Conservation (phyloP, 2,888 invertebrate genomes). For the Campoletis raptor region DNA sequence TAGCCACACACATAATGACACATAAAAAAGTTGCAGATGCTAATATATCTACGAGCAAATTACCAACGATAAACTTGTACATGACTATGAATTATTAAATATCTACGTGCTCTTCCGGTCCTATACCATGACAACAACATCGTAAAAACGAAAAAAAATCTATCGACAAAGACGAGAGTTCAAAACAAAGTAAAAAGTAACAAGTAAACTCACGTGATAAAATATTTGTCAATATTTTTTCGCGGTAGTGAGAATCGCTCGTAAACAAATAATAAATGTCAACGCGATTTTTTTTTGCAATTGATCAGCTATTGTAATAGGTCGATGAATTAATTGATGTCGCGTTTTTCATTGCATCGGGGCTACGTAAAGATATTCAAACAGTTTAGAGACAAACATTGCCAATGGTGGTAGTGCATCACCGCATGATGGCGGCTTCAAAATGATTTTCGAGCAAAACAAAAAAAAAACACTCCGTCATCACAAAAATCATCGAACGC, state of each 20-base stretch:
- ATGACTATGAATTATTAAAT: background rate
- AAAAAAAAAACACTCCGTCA: background rate
- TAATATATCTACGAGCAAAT: background rate
- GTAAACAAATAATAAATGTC: background rate
- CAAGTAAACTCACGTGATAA: slow-evolving; percentile 2
- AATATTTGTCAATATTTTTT: background rate
- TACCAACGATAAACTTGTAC: background rate
- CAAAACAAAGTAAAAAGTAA: background rate
- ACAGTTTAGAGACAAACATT: background rate
- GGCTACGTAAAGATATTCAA: background rate
- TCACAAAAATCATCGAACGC: background rate
- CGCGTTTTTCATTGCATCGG: background rate
- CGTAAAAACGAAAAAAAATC: slow-evolving; percentile 4
- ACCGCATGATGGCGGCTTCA: background rate
- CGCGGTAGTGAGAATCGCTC: background rate
- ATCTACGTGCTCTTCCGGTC: slow-evolving; percentile 39
- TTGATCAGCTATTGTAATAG: background rate
- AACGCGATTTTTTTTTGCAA: background rate
- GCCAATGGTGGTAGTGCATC: background rate
- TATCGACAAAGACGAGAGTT: background rate
- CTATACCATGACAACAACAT: background rate
- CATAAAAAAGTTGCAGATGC: background rate
- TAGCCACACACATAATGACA: background rate
- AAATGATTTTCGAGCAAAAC: background rate
- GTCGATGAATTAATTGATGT: background rate